These are phyloP conservation scores for Heterochromis multidens DNA, from an alignment of 2,113 vertebrate genomes.

Conservation along the genomic window DNA sequence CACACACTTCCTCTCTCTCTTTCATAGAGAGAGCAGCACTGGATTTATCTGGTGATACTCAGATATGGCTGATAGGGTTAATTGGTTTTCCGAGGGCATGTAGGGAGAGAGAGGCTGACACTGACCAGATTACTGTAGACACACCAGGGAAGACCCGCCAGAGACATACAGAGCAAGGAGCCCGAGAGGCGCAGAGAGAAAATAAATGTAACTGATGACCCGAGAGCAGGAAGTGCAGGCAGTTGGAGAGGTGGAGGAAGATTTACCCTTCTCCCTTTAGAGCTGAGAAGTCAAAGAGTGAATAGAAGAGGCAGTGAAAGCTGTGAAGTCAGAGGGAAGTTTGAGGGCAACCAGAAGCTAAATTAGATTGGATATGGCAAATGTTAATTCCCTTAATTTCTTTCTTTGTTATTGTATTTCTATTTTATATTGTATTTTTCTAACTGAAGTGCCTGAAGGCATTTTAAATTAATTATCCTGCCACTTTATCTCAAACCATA, in stretches of 20 bases:
- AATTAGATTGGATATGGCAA: neutral
- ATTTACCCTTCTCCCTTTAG: neutral
- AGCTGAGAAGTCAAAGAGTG: neutral
- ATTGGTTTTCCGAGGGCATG: slow-evolving; percentile 68
- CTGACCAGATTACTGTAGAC: slow-evolving; percentile 53
- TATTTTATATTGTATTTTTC: neutral
- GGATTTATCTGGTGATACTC: slow-evolving; percentile 62
- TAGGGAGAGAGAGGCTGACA: slow-evolving; percentile 45
- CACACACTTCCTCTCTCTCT: neutral
- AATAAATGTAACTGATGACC: slow-evolving; percentile 31
- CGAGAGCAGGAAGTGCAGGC: neutral
- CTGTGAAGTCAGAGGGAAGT: neutral
- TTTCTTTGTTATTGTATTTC: neutral
- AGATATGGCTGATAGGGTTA: slow-evolving; percentile 68
- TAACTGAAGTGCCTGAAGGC: neutral
- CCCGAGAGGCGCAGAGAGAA: neutral
- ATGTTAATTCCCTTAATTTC: neutral
- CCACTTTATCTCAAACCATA: neutral
- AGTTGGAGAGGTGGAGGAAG: neutral
- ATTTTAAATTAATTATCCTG: neutral
- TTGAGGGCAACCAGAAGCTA: neutral
- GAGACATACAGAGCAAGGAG: neutral
- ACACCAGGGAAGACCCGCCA: slow-evolving; percentile 19
- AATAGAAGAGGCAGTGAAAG: neutral
- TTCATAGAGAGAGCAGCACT: slow-evolving; percentile 12